Base-by-base conservation (phyloP, 2,888 invertebrate genomes). In the Nasonia oneida region DNA sequence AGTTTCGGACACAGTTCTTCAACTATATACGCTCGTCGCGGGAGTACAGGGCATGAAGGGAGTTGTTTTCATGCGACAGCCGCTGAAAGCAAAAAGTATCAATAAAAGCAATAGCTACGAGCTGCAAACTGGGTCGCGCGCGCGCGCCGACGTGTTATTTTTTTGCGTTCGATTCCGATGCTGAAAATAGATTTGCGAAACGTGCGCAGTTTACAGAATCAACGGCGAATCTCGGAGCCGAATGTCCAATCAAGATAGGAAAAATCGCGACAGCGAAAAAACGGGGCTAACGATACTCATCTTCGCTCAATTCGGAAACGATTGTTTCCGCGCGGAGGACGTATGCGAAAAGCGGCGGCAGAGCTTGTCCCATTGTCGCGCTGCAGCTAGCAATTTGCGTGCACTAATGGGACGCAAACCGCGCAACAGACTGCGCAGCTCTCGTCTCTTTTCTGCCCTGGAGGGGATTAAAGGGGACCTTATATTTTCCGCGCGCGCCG, bases 381-480 rank as follows among this genome's bases (percentile, higher is more conserved):
- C 42, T 42, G 86, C 86, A 86, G 83, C 79, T 83, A 83, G 73
- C 82, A 88, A 88, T 88, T 88, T 85, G 86, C 88, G 85, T 86
- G 84, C 89, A 77, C 88, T 87, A 88, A 88, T 87, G 88, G 87
- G 88, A 85, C 77, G 70, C 88, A 87, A 88, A 70, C 80, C 83
- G 29, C 86, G 57, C 86, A 39, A 83, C 78, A 87, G 82, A 71
- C 67, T 23, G 53, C 42, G 18, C 15, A 29, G 29, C 29, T 29
- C 81, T 50, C 37, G 73, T 42, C 81, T n/a, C 6, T 53, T 8
- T n/a, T n/a, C 42, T 18, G 74, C 77, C 23, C 82, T 87, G 86
- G 86, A 87, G 88, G 85, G 88, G 88, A 89, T 90, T 89, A 89
- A 88, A 88, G 78, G 85, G 87, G 81, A 87, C 88, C 89, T 90